These are phyloP conservation scores for Drosophila subsilvestris DNA, from an alignment of 2,888 invertebrate genomes.

Conservation along the genomic window DNA sequence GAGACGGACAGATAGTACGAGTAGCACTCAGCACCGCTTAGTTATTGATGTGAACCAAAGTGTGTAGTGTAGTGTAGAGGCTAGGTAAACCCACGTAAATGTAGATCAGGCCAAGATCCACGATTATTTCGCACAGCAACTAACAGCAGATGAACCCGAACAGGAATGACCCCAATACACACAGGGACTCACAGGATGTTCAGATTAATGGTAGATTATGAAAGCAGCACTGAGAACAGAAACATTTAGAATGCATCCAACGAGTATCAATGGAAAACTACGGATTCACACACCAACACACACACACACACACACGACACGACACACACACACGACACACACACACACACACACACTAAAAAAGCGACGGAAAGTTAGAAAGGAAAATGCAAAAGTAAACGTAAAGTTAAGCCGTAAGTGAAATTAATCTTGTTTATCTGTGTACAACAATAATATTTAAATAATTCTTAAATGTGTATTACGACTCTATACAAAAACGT, in stretches of 20 bases:
- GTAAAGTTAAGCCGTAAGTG: conserved; percentile 56
- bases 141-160: conserved; percentile 12
- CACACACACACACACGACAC: conserved; percentile 29
- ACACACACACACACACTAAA: conserved; percentile 26
- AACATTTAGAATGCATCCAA: conserved; percentile 43
- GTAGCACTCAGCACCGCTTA: conserved; percentile 61
- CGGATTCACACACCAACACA: conserved; percentile 6
- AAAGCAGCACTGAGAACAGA: conserved; percentile 64
- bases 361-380: conserved; percentile 29
- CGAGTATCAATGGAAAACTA: conserved; percentile 17
- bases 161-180: neutral
- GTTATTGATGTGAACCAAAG: conserved; percentile 55
- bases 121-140: conserved; percentile 30
- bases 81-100: conserved; percentile 42
- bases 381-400: conserved; percentile 23
- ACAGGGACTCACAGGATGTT: conserved; percentile 5
- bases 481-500: conserved; percentile 56
- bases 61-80: conserved; percentile 39
- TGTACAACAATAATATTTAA: conserved; percentile 76
- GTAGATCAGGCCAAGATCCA: conserved; percentile 32
- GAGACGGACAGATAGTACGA: conserved; percentile 7
- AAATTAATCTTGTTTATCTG: conserved; percentile 76
- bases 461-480: conserved; percentile 74
- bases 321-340: conserved; percentile 2
- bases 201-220: conserved; percentile 9